Conservation (phyloP, 2,113 vertebrate genomes). For the Sebastes schlegelii region DNA sequence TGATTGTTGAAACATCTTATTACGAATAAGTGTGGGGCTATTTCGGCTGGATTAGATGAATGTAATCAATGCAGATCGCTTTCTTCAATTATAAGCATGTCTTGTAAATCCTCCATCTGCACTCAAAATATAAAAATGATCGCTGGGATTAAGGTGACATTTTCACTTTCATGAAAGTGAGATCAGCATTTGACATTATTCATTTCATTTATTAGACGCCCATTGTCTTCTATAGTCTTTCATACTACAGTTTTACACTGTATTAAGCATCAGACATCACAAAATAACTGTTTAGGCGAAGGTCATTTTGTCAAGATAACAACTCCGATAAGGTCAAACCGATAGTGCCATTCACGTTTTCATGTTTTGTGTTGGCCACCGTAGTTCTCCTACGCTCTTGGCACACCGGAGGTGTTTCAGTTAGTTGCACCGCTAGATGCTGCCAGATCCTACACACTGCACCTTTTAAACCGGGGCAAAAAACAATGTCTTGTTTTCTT, state of each 20-base stretch:
- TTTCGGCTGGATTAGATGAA: neutral
- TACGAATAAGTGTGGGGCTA: neutral
- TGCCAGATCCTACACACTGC: no score
- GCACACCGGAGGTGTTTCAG: no score
- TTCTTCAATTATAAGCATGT: constrained; percentile 13
- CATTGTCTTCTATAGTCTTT: neutral
- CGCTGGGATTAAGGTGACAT: constrained; percentile 11
- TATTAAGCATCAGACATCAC: neutral
- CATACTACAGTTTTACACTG: constrained; percentile 9
- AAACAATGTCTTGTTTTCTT: neutral
- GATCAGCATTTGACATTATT: constrained; percentile 6
- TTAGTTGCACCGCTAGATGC: no score
- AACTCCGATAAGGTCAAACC: no score
- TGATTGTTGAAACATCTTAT: constrained; percentile 10
- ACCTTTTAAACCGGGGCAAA: neutral
- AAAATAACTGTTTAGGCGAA: neutral
- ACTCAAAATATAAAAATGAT: constrained; percentile 18
- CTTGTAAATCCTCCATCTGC: constrained; percentile 4
- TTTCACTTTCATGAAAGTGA: constrained; percentile 17
- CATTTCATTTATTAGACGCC: constrained; percentile 6
- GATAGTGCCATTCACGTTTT: no score
- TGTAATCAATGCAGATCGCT: neutral
- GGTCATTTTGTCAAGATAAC: neutral
- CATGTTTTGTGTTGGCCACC: no score
- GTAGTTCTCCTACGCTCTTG: no score